Conservation (phyloP, 2,797 vertebrate genomes). For the Sebastes minor region DNA sequence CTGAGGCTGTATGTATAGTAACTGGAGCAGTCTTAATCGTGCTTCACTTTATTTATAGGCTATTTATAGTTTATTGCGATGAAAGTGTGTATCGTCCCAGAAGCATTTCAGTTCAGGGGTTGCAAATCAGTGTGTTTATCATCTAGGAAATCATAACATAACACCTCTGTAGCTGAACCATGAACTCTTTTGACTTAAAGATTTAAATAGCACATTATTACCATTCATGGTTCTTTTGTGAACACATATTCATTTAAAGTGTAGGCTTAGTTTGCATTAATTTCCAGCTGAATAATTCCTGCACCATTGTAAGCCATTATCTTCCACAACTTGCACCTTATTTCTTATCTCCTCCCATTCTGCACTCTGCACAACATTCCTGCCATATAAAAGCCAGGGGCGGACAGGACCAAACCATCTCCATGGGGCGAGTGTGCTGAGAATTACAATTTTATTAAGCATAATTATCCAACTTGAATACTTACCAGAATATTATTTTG, state of each 20-base stretch:
- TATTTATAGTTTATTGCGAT: conserved; percentile 39
- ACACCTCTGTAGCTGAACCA: background rate
- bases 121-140: background rate
- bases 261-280: background rate
- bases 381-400: conserved; percentile 73
- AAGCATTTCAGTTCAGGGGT: background rate
- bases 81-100: background rate
- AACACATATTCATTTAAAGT: background rate
- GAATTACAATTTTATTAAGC: background rate
- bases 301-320: conserved; percentile 27
- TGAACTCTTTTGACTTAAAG: conserved; percentile 1
- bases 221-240: background rate
- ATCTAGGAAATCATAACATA: background rate
- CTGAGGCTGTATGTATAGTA: conserved; percentile 36
- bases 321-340: conserved; percentile 51
- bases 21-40: conserved; percentile 68
- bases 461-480: accelerated
- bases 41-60: conserved; percentile 31
- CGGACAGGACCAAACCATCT: conserved; percentile 67
- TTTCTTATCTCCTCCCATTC: conserved; percentile 68
- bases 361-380: conserved; percentile 69
- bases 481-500: accelerated
- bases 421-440: background rate
- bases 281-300: conserved; percentile 4
- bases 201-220: background rate